Conservation (phyloP, 2,888 invertebrate species). For the Drosophila antonietae region DNA sequence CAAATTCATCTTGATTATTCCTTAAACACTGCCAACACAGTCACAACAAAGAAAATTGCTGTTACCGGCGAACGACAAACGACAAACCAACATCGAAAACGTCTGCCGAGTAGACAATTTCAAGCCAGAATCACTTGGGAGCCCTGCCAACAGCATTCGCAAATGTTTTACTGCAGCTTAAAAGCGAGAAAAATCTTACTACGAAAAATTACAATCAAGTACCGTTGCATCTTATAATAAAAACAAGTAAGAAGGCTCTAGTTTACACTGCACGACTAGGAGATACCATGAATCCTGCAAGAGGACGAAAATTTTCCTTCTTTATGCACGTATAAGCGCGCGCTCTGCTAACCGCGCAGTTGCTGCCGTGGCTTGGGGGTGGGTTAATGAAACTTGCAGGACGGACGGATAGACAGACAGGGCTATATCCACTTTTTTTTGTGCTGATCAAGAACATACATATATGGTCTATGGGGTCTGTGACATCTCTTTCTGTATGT, state of each 20-base stretch:
- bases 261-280: too few species aligned
- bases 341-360: too few species aligned
- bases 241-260: background rate
- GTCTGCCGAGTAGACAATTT: conserved; percentile 20
- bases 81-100: conserved; percentile 21
- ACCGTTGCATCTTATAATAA: conserved; percentile 1
- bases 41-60: conserved; percentile 11
- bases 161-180: conserved; percentile 47
- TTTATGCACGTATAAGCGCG: too few species aligned
- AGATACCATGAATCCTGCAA: too few species aligned
- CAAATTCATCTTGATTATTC: conserved; percentile 77
- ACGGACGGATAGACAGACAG: too few species aligned
- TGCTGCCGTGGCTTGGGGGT: too few species aligned
- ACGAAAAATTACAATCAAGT: conserved; percentile 17
- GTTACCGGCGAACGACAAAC: background rate
- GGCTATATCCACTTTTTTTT: too few species aligned
- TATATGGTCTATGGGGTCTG: too few species aligned
- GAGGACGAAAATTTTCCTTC: too few species aligned
- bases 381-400: too few species aligned
- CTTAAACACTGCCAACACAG: conserved; percentile 62
- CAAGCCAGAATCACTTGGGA: conserved; percentile 21
- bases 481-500: too few species aligned
- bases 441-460: too few species aligned
- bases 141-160: conserved; percentile 37
- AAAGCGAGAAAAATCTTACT: conserved; percentile 14